These are phyloP conservation scores for Siniperca knerii DNA, from an alignment of 2,113 vertebrate genomes.

Conservation along the genomic window DNA sequence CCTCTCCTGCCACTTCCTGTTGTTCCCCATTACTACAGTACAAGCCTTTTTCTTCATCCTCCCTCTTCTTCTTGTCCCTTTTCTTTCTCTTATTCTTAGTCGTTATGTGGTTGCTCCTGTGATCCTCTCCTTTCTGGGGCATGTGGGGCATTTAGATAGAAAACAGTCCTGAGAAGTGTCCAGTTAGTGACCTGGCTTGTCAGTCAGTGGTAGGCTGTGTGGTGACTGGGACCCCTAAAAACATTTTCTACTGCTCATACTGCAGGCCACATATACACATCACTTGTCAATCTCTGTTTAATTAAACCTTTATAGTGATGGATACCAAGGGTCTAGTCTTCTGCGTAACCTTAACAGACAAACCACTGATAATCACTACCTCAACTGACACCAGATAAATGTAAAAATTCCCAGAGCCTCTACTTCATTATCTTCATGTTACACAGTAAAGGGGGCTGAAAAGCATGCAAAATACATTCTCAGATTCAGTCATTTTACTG, in stretches of 20 bases:
- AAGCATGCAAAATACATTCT: slow-evolving; percentile 76
- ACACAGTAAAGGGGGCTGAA: slow-evolving; percentile 66
- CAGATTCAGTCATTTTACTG: slow-evolving; percentile 70
- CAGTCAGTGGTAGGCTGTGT: slow-evolving; percentile 79
- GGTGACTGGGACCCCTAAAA: slow-evolving; percentile 80
- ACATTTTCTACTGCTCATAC: slow-evolving; percentile 58
- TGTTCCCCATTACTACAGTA: slow-evolving; percentile 69
- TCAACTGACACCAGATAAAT: slow-evolving; percentile 64
- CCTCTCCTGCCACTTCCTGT: slow-evolving; percentile 65
- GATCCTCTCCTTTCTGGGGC: slow-evolving; percentile 97
- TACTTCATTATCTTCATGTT: slow-evolving; percentile 55
- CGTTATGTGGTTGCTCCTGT: slow-evolving; percentile 89
- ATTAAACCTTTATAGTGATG: slow-evolving; percentile 51
- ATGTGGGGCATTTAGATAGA: slow-evolving; percentile 92
- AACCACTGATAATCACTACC: slow-evolving; percentile 62
- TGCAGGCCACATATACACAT: slow-evolving; percentile 64
- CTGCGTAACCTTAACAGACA: slow-evolving; percentile 61
- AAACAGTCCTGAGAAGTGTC: slow-evolving; percentile 74
- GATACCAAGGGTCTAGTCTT: slow-evolving; percentile 66
- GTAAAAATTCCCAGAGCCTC: slow-evolving; percentile 45
- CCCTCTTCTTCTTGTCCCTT: slow-evolving; percentile 50
- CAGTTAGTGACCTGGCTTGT: slow-evolving; percentile 73
- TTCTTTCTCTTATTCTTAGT: slow-evolving; percentile 78
- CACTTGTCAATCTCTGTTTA: slow-evolving; percentile 54
- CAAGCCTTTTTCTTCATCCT: slow-evolving; percentile 66